Conservation (phyloP, 2,113 vertebrate genomes). For the Notechis scutatus region DNA sequence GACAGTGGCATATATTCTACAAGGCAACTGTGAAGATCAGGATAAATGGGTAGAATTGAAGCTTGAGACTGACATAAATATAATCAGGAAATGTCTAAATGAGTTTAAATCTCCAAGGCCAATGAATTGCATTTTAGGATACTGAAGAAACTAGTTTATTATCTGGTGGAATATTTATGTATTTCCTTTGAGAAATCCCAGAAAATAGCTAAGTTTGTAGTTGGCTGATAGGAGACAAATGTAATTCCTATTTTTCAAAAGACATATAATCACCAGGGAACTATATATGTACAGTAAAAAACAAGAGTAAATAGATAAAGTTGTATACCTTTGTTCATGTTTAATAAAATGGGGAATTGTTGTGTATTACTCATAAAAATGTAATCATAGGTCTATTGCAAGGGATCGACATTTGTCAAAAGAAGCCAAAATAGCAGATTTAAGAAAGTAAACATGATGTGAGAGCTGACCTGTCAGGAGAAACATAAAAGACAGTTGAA, state of each 20-base stretch:
- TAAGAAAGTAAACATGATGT: not conserved
- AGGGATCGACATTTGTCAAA: not conserved
- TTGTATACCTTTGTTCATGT: not conserved
- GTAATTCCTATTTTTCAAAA: not conserved
- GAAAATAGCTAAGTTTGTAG: not conserved
- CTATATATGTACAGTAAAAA: not conserved
- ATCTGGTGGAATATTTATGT: not conserved
- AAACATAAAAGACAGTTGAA: not conserved
- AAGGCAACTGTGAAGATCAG: not conserved
- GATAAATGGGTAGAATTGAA: not conserved
- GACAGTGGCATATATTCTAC: not conserved
- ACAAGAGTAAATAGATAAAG: not conserved
- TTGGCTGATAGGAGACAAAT: not conserved
- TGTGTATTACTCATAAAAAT: not conserved
- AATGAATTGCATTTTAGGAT: not conserved
- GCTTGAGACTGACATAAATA: not conserved
- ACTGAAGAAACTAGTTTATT: not conserved
- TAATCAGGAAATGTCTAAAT: not conserved
- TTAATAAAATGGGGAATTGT: not conserved
- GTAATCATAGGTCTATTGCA: not conserved
- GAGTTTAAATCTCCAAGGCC: not conserved
- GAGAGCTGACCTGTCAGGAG: not conserved
- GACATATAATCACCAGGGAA: not conserved
- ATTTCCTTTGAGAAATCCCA: not conserved
- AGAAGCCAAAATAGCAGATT: not conserved